Evolutionary conservation across 2,113 vertebrate genomes (phyloP).

Genomic region (Polypterus senegalus): DNA sequence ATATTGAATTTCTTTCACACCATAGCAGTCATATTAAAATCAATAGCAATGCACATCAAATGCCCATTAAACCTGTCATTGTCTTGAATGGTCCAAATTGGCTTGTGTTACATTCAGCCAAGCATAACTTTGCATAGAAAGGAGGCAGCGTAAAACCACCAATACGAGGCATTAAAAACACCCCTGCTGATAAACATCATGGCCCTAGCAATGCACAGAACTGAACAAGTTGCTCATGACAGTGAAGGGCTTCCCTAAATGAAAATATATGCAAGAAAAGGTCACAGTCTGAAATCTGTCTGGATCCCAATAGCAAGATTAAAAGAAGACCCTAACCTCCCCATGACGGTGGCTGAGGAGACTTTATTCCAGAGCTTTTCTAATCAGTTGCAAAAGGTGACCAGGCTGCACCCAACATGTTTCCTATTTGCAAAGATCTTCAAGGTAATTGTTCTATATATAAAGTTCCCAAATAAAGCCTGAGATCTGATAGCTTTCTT

Average conservation of each 20-base stretch:
- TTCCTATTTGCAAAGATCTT: too few relatives aligned
- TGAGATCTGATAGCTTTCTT: too few relatives aligned
- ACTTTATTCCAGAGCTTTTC: conserved; percentile 4
- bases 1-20: not conserved
- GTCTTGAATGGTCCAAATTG: not conserved
- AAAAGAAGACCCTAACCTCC: conserved; percentile 12
- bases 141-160: too few relatives aligned
- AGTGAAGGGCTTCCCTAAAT: too few relatives aligned
- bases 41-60: not conserved
- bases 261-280: too few relatives aligned
- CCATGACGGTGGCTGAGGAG: conserved; percentile 5
- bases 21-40: not conserved
- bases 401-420: too few relatives aligned
- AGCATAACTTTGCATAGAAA: not conserved
- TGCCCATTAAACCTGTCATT: not conserved
- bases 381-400: not conserved
- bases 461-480: too few relatives aligned
- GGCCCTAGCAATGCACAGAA: too few relatives aligned
- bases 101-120: not conserved
- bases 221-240: too few relatives aligned
- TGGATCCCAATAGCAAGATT: conserved; percentile 12
- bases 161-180: too few relatives aligned
- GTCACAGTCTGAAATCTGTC: conserved; percentile 6
- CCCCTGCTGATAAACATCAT: too few relatives aligned
- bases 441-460: too few relatives aligned